Evolutionary conservation across 2,797 vertebrate genomes (phyloP), one percentile per base, ranked within the genome.

Genomic region (Mycteria americana): DNA sequence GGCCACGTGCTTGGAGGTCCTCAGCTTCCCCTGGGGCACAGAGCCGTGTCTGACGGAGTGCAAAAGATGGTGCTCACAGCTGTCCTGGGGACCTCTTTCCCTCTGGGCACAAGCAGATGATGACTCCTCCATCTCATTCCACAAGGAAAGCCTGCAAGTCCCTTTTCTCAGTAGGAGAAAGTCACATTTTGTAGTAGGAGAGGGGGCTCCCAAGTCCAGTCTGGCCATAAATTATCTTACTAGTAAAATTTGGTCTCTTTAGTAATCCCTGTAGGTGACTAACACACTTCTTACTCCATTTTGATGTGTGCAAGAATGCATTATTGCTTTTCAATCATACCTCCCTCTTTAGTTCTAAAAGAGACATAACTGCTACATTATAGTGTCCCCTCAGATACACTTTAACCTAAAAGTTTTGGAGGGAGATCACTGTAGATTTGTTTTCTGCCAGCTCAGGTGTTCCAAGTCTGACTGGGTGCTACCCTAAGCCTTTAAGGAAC

Each of bases 301-400:
- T 43, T 93, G 96, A 96, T 97, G 93, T 95, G 63, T 95, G 80
- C 85, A 94, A 76, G 80, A 94, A 68, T 94, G 97, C 98, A 98
- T 97, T 97, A 97, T 98, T 98, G 98, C 95, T 97, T 75, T 98
- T 98, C 97, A 98, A 97, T 98, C 96, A 97, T 98, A 97, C 97
- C 97, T 98, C 97, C 89, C 37, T 62, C 88, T 67, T 75, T 8
- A 64, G 25, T 7, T 74, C 41, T 63, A 6, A 33, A 89, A 74
- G 27, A 28, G 15, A 6, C 7, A 0, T 21, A 64, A 37, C 53
- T 85, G 25, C 53, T 94, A 13, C 21, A 3, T 21, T 83, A 54
- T 9, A 39, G 23, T n/a, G 30, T 65, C 24, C 64, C 41, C 46
- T 89, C 85, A 88, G 50, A 72, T 15, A 31, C 8, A 50, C 2